These are phyloP conservation scores for Mantis religiosa DNA, from an alignment of 2,888 invertebrate species.

Conservation along the genomic window DNA sequence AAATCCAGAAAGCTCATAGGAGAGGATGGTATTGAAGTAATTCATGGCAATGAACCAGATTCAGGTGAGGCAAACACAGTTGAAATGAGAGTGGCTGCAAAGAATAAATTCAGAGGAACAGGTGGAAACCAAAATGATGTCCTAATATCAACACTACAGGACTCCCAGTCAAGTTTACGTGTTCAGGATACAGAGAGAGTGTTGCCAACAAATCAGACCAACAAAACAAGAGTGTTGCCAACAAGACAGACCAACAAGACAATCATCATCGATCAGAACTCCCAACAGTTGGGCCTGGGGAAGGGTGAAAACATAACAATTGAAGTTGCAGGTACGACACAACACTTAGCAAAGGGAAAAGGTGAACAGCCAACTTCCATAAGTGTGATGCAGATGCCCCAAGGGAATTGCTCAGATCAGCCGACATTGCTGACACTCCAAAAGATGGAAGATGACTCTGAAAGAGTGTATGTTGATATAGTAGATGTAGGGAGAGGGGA, in stretches of 20 bases:
- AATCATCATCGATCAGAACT: no score
- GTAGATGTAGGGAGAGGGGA: constrained; percentile 32
- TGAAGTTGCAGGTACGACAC: constrained; percentile 21
- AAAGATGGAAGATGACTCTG: constrained; percentile 27
- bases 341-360: background rate
- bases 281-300: background rate
- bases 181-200: background rate
- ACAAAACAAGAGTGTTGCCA: background rate
- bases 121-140: background rate
- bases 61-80: constrained; percentile 31
- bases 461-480: constrained; percentile 35
- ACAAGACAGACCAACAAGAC: background rate
- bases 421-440: constrained; percentile 16
- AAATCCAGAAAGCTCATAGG: background rate
- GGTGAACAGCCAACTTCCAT: constrained; percentile 13
- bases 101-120: constrained; percentile 20
- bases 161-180: background rate
- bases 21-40: background rate
- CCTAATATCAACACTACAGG: background rate
- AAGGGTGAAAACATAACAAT: constrained; percentile 18
- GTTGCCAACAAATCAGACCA: no score
- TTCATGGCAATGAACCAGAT: background rate
- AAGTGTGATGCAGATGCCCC: constrained; percentile 22
- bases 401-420: constrained; percentile 19
- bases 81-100: constrained; percentile 35